Base-by-base conservation (phyloP, 2,888 invertebrate genomes). In the Ormyrus pomaceus region DNA sequence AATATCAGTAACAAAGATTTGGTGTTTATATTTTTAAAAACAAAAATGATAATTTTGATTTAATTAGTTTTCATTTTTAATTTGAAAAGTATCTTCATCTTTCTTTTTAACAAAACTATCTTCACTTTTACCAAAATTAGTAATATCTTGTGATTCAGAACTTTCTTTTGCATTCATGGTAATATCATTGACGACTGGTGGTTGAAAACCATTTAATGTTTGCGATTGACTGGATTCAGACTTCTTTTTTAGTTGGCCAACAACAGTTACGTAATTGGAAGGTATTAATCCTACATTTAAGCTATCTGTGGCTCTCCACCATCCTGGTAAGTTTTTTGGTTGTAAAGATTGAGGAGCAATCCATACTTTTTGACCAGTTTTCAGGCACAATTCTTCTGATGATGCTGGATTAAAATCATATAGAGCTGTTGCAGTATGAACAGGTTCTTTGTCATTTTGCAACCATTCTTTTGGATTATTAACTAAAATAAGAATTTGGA, bases 341-440 rank as follows among this genome's bases (percentile, higher is more conserved):
- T 99, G 98, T 46, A 97, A 92, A 83, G 95, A 94, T 87, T 94
- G 93, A 0, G 98, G 98, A 0, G 98, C 98, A 9, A 99, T 91
- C 77, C 94, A 92, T 6, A 99, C 91, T 55, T 93, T 93, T 87
- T 98, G 96, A 83, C 97, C 96, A 74, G 94, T 92, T 83, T 92
- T 92, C 87, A 99, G 93, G 82, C 94, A 94, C 51, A 99, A 89
- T 91, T 99, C 99, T 82, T 95, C 94, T 0, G 94, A 93, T 11
- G 93, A 93, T 1, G 93, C 92, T 0, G 95, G 95, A 75, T 93
- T 92, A 91, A 97, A 98, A 88, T 95, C 94, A 90, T 95, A 95
- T 13, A 94, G 92, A 3, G 95, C 96, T 72, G 94, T 92, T 2
- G 95, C 95, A 69, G 92, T 92, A 51, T 91, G 89, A 5, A 95